Evolutionary conservation across 2,113 vertebrate genomes (phyloP).

Genomic region (rabbit (Oryctolagus cuniculus)): mOryCun1.1 NC_091435.1:84243501-84244000

Average conservation of each 20-base stretch:
- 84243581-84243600: conserved; percentile 99
- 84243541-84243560: conserved; percentile 94
- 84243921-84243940: background rate
- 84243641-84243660: conserved; percentile 17
- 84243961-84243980: conserved; percentile 43
- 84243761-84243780: background rate
- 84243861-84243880: background rate
- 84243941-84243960: background rate
- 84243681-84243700: background rate
- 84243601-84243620: conserved; percentile 55
- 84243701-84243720: background rate
- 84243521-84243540: conserved; percentile 62
- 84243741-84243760: conserved; percentile 14
- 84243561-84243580: conserved; percentile 98
- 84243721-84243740: conserved; percentile 43
- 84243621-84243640: conserved; percentile 53
- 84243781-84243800: background rate
- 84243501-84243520: conserved; percentile 37
- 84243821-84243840: background rate
- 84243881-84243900: background rate
- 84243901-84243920: background rate
- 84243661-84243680: background rate
- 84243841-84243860: background rate
- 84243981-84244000: conserved; percentile 23
- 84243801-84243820: background rate